Percentiles rank a stretch among this genome's conserved stretches.
Evolutionary conservation across 2,113 vertebrate species (phyloP).

Genomic region (Hippocampus guttulatus): DNA sequence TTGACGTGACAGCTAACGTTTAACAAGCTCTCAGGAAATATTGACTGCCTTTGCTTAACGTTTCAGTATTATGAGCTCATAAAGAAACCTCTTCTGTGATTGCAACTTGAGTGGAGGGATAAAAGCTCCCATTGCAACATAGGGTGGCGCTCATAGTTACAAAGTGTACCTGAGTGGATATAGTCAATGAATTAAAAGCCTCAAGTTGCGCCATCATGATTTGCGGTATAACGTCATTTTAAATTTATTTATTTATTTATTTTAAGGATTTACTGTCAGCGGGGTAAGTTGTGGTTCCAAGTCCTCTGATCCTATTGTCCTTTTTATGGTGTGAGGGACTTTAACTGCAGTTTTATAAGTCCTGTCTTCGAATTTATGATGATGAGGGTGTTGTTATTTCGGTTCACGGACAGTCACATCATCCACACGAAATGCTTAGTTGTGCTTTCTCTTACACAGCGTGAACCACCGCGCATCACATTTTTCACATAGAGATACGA

Average conservation of each 20-base stretch:
- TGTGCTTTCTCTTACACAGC: background rate
- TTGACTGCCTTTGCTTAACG: background rate
- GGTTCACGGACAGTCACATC: background rate
- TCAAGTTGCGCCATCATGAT: slow-evolving; percentile 8
- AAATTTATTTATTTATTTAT: background rate
- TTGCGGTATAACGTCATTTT: background rate
- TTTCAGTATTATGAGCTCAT: slow-evolving; percentile 6
- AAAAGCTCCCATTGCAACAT: background rate
- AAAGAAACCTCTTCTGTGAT: background rate
- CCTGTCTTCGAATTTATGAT: background rate
- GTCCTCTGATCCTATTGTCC: background rate
- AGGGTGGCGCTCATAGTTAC: background rate
- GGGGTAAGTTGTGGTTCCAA: background rate
- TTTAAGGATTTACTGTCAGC: slow-evolving; percentile 1
- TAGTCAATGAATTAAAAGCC: background rate
- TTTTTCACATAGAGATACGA: background rate
- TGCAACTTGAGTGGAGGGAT: background rate
- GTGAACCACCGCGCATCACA: background rate
- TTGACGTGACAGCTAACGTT: background rate
- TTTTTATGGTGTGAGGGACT: background rate
- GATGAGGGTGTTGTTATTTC: background rate
- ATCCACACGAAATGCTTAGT: background rate
- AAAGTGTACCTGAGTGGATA: background rate
- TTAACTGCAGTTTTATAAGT: background rate
- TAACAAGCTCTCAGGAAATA: background rate